Evolutionary conservation across 2,797 vertebrate genomes (phyloP), one percentile per base, ranked within the genome.

Genomic region (Galagoides demidoff): DNA sequence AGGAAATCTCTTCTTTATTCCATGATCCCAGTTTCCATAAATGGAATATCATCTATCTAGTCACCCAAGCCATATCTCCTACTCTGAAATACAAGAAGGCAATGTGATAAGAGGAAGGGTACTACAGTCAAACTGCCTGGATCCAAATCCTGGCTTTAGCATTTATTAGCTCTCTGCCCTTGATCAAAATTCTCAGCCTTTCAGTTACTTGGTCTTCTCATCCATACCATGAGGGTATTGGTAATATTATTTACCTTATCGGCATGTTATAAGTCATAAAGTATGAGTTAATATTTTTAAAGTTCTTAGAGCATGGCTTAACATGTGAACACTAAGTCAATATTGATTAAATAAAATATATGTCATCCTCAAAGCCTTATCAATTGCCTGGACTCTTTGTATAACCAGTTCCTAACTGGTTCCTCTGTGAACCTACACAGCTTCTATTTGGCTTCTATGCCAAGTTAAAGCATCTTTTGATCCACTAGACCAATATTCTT

Each of bases 281-380:
- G 25, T 11, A 52, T 76, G 5, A 83, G n/a, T 92, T 89, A 84
- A 82, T 83, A 79, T 68, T 92, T 96, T 43, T 64, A 73, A 85
- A 89, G 19, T 55, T 23, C 16, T 86, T 89, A 70, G 74, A 86
- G 3, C 17, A 63, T 61, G 63, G 7, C 55, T 73, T 92, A 29
- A 92, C 39, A 84, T 10, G 64, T 37, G 87, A 87, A 23, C 31
- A 31, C 12, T 59, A 23, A 76, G 27, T 27, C 66, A 85, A 76
- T 57, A 57, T 63, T 79, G 70, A 22, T 94, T 85, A 59, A 64
- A 61, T 73, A 91, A 77, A 87, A 59, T 83, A 45, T n/a, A 14
- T 92, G 7, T 85, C 39, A 52, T 64, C 64, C 9, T 71, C 16
- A 74, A 19, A 49, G 29, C 16, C 10, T 89, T 70, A 85, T 74